Percentiles rank a stretch among this genome's conserved stretches.
These are phyloP conservation scores for Lottia scabra DNA, from an alignment of 2,888 invertebrate genomes.

Conservation along the genomic window DNA sequence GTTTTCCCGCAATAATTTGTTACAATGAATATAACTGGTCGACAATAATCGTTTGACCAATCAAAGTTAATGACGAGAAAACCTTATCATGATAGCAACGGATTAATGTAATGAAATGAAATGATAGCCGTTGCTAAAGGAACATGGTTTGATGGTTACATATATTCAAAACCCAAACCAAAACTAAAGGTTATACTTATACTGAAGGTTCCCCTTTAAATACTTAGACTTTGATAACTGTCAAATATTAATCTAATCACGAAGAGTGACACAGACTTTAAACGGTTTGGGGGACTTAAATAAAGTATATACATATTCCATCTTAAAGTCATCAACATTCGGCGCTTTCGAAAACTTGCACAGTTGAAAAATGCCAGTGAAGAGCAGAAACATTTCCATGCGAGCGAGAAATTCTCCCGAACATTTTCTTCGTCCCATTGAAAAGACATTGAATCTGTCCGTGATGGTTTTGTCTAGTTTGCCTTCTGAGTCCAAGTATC, in stretches of 20 bases:
- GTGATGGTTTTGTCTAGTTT: constrained; percentile 15
- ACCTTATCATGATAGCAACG: no score
- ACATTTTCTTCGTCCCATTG: constrained; percentile 46
- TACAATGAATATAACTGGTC: no score
- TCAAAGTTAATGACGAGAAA: no score
- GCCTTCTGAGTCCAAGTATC: constrained; percentile 22
- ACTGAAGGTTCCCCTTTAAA: no score
- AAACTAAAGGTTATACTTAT: no score
- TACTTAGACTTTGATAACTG: no score
- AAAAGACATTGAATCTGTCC: constrained; percentile 36
- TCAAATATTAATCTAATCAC: background rate
- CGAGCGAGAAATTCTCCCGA: constrained; percentile 49
- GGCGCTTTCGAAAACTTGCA: constrained; percentile 24
- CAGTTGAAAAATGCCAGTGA: constrained; percentile 39
- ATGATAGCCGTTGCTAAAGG: no score
- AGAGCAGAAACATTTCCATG: constrained; percentile 44
- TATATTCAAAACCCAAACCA: no score
- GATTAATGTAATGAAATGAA: no score
- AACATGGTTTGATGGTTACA: no score
- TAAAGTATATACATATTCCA: constrained; percentile 16
- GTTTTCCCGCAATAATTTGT: no score
- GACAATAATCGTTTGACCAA: no score
- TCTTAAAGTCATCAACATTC: background rate
- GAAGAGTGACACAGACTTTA: constrained; percentile 3
- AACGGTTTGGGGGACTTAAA: constrained; percentile 10